Conservation (phyloP, 1,140 invertebrate species). For the Kradibia gibbosae region DNA sequence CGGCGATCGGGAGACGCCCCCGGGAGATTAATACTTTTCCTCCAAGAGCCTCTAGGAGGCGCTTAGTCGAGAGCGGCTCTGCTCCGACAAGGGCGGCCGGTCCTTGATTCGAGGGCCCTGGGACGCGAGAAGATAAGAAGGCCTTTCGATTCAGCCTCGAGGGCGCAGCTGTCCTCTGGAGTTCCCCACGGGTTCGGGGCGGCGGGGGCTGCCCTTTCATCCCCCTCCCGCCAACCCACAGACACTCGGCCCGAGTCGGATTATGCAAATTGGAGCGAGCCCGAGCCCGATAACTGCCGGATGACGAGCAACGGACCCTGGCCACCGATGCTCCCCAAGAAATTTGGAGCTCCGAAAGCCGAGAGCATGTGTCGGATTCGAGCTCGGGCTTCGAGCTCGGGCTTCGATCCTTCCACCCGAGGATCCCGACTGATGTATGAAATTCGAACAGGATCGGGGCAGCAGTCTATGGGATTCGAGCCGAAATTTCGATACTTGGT, state of each 20-base stretch:
- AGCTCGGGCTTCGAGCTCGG: no score
- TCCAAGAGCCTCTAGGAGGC: no score
- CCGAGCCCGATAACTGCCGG: neutral
- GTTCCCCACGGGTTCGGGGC: neutral
- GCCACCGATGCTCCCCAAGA: no score
- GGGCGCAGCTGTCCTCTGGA: neutral
- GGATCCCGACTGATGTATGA: neutral
- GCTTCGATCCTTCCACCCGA: no score
- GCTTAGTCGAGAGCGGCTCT: conserved; percentile 47
- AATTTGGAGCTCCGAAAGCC: no score
- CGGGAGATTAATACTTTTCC: no score
- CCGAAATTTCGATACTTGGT: neutral
- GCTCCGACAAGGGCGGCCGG: neutral
- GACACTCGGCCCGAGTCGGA: neutral
- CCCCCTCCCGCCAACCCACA: no score
- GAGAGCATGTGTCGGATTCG: no score
- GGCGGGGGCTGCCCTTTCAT: no score
- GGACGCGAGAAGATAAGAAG: conserved; percentile 38
- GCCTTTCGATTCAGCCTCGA: conserved; percentile 41
- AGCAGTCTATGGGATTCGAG: conserved; percentile 7
- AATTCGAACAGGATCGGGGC: neutral
- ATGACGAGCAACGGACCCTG: neutral
- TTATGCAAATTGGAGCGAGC: neutral
- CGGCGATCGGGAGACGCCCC: no score
- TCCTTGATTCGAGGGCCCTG: neutral